Evolutionary conservation across 2,888 invertebrate species (phyloP).

Genomic region (Hipparchia semele): DNA sequence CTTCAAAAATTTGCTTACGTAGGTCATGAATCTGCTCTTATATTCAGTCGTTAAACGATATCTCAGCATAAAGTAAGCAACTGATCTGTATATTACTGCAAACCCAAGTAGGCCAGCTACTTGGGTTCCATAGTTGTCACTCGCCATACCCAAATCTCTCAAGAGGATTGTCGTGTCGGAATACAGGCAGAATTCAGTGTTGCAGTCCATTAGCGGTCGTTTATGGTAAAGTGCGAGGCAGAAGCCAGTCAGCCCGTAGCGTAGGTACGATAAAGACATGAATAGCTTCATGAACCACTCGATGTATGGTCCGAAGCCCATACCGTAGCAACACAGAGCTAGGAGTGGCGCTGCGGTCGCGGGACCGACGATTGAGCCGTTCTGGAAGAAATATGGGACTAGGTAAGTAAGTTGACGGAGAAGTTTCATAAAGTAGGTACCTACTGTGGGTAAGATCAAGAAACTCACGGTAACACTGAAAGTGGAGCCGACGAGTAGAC

Average conservation of each 20-base stretch:
- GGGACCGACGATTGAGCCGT: constrained; percentile 84
- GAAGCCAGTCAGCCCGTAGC: constrained; percentile 87
- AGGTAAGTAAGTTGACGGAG: neutral
- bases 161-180: constrained; percentile 84
- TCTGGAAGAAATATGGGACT: constrained; percentile 66
- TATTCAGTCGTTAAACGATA: constrained; percentile 82
- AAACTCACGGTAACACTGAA: constrained; percentile 82
- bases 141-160: constrained; percentile 85
- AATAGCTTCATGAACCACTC: constrained; percentile 79
- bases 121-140: constrained; percentile 78
- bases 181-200: constrained; percentile 80
- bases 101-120: constrained; percentile 82
- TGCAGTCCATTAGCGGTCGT: constrained; percentile 84
- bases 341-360: constrained; percentile 81
- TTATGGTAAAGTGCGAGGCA: constrained; percentile 83
- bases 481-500: constrained; percentile 86
- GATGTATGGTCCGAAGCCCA: constrained; percentile 83
- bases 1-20: constrained; percentile 80
- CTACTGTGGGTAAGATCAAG: no score
- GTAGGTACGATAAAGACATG: constrained; percentile 85
- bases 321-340: constrained; percentile 84
- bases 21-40: constrained; percentile 79
- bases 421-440: neutral
- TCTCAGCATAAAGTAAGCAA: constrained; percentile 83
- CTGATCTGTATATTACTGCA: constrained; percentile 77